Evolutionary conservation across 2,888 invertebrate species (phyloP).

Genomic region (Microctonus aethiopoides): DNA sequence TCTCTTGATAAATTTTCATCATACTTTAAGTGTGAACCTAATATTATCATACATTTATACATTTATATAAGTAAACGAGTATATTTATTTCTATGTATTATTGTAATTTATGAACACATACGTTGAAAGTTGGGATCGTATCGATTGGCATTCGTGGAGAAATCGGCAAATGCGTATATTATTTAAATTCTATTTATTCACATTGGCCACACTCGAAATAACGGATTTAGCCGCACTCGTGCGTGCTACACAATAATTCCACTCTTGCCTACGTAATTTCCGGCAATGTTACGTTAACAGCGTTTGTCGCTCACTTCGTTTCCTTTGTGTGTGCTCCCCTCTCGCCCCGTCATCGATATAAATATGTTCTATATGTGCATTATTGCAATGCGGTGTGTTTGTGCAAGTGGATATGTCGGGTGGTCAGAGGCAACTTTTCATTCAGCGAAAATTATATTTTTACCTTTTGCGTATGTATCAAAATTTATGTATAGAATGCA

Average conservation of each 20-base stretch:
- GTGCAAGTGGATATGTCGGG: background rate
- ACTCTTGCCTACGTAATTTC: slow-evolving; percentile 32
- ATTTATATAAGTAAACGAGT: background rate
- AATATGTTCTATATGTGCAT: background rate
- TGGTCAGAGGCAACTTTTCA: background rate
- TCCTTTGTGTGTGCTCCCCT: slow-evolving; percentile 28
- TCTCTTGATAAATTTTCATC: background rate
- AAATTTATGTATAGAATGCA: background rate
- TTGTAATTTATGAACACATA: background rate
- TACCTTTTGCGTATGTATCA: background rate
- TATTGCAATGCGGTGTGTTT: background rate
- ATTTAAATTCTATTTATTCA: slow-evolving; percentile 27
- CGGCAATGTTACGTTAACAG: slow-evolving; percentile 31
- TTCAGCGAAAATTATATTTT: background rate
- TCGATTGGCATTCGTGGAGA: slow-evolving; percentile 20
- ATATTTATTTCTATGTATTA: background rate
- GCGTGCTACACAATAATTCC: slow-evolving; percentile 33
- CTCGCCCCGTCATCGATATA: slow-evolving; percentile 7
- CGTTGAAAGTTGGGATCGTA: background rate
- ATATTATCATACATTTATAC: background rate
- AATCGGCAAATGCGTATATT: slow-evolving; percentile 17
- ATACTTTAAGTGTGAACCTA: background rate
- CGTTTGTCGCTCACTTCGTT: slow-evolving; percentile 34
- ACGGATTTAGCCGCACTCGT: slow-evolving; percentile 30
- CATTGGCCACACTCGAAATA: slow-evolving; percentile 22